These are phyloP conservation scores for Rhizoglyphus robini DNA, from an alignment of 1,140 invertebrate species.

Conservation along the genomic window DNA sequence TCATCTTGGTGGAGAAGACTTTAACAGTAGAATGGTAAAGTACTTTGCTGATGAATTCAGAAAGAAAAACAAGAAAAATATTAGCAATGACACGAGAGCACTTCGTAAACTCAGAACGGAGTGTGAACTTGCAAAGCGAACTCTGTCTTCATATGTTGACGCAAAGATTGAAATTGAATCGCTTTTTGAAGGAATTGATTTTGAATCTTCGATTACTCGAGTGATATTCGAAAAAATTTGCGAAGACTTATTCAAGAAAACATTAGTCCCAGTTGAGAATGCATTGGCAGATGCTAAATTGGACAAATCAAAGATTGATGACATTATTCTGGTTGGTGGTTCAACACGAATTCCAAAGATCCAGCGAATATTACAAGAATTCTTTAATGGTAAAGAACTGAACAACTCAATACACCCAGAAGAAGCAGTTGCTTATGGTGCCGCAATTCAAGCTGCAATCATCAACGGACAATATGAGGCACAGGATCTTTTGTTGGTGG, in stretches of 20 bases:
- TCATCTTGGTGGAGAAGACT: slow-evolving; percentile 29
- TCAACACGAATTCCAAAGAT: slow-evolving; percentile 26
- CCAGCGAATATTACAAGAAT: too few relatives aligned
- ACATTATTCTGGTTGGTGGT: slow-evolving; percentile 29
- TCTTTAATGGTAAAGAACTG: too few relatives aligned
- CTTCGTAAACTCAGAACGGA: neutral
- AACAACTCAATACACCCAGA: slow-evolving; percentile 33
- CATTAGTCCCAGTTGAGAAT: slow-evolving; percentile 20
- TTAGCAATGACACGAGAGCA: neutral
- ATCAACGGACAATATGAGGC: slow-evolving; percentile 31
- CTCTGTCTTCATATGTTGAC: neutral
- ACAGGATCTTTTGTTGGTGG: slow-evolving; percentile 47
- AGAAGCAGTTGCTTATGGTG: slow-evolving; percentile 37
- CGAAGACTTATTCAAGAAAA: too few relatives aligned
- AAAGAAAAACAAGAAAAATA: slow-evolving; percentile 10
- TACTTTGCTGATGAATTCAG: slow-evolving; percentile 22
- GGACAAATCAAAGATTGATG: too few relatives aligned
- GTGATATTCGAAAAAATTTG: slow-evolving; percentile 24
- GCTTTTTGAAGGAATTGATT: neutral
- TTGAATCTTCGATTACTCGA: slow-evolving; percentile 30
- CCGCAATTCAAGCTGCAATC: too few relatives aligned
- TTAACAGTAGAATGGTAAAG: slow-evolving; percentile 21
- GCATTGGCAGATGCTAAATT: slow-evolving; percentile 27
- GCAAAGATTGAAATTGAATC: slow-evolving; percentile 7
- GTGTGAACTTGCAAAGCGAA: slow-evolving; percentile 14